A percentile compares a stretch with the other conserved stretches of the same genome.
These are phyloP conservation scores for Achatina immaculata DNA, from an alignment of 1,140 invertebrate genomes.

Conservation along the genomic window DNA sequence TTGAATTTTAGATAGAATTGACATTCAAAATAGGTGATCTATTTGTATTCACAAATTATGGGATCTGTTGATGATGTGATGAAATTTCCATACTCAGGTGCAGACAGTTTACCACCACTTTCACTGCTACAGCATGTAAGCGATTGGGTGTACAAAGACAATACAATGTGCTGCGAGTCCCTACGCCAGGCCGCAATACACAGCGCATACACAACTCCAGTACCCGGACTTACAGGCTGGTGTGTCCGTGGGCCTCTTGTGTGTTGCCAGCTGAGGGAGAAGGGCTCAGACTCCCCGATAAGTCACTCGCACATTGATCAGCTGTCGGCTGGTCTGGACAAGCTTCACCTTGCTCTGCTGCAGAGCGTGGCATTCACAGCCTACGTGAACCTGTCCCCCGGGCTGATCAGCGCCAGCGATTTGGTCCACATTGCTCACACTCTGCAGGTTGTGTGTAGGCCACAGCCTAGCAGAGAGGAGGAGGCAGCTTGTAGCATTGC, in stretches of 20 bases:
- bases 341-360: conserved; percentile 60
- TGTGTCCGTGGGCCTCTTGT: conserved; percentile 62
- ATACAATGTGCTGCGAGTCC: conserved; percentile 64
- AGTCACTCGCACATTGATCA: conserved; percentile 32
- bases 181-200: conserved; percentile 59
- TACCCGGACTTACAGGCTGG: conserved; percentile 62
- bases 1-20: too few species aligned
- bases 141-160: conserved; percentile 61
- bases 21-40: too few species aligned
- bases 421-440: conserved; percentile 39
- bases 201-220: conserved; percentile 60
- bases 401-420: conserved; percentile 49
- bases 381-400: conserved; percentile 57
- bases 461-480: conserved; percentile 19
- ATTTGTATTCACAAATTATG: too few species aligned
- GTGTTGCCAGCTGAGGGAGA: conserved; percentile 37
- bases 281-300: background rate
- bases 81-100: conserved; percentile 43
- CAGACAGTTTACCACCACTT: conserved; percentile 52
- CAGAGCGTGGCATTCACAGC: conserved; percentile 60
- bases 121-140: conserved; percentile 59
- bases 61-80: too few species aligned
- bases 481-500: conserved; percentile 42
- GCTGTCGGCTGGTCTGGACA: conserved; percentile 50
- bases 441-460: conserved; percentile 25